These are phyloP conservation scores for Ceratina australensis DNA, from an alignment of 1,140 invertebrate species.

Conservation along the genomic window DNA sequence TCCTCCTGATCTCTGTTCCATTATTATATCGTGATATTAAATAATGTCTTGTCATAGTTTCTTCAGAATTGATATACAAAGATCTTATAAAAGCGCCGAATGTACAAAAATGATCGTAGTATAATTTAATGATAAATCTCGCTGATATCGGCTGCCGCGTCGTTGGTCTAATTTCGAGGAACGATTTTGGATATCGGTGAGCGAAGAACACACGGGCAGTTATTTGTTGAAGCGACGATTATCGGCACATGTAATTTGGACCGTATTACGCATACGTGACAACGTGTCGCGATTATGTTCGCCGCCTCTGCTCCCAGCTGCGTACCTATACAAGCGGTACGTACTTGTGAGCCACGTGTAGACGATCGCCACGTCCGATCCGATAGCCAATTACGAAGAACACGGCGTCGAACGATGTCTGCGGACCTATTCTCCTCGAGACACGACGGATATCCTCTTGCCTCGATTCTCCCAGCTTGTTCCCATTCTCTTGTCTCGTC, in stretches of 20 bases:
- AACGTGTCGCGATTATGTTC: constrained; percentile 68
- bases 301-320: constrained; percentile 11
- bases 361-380: constrained; percentile 60
- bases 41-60: neutral
- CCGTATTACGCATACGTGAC: constrained; percentile 64
- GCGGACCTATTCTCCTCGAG: constrained; percentile 32
- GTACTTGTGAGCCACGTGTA: too few relatives aligned
- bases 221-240: constrained; percentile 65
- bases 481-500: neutral
- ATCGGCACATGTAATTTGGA: constrained; percentile 65
- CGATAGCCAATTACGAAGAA: constrained; percentile 68
- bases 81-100: too few relatives aligned
- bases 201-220: constrained; percentile 45
- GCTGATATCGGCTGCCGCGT: too few relatives aligned
- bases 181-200: constrained; percentile 38
- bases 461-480: too few relatives aligned
- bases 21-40: neutral
- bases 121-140: too few relatives aligned
- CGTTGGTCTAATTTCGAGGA: too few relatives aligned
- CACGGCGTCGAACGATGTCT: constrained; percentile 64
- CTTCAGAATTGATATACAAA: neutral
- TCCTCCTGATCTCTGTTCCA: neutral
- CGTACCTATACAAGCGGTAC: neutral
- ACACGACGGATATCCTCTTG: neutral
- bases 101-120: too few relatives aligned